phyloP scores from a whole-genome alignment of 2,113 vertebrate species.

The Pteronura brasiliensis region DNA sequence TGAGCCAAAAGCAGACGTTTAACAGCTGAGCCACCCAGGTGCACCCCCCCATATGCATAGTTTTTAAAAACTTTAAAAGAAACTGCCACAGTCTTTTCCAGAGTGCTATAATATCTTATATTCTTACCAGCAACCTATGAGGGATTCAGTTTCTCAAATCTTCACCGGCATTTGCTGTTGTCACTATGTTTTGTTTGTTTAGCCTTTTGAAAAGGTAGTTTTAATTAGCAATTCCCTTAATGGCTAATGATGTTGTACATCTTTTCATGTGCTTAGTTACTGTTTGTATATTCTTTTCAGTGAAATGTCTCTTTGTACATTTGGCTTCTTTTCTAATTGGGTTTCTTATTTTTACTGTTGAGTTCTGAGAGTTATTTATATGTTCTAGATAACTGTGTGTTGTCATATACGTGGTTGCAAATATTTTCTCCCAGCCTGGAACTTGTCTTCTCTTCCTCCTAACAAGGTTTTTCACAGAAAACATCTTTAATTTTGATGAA shows the following conservation, averaged over 20 bases:
- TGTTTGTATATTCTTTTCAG: constrained; percentile 29
- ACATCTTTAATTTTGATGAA: constrained; percentile 29
- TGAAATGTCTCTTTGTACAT: constrained; percentile 26
- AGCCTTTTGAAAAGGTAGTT: constrained; percentile 29
- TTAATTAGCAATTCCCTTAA: constrained; percentile 45
- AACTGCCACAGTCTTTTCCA: constrained; percentile 4
- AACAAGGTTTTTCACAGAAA: not conserved
- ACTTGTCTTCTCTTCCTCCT: constrained; percentile 12
- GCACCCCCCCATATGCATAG: not conserved
- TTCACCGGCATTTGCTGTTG: constrained; percentile 3
- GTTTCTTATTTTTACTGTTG: constrained; percentile 17
- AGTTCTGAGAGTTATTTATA: constrained; percentile 35
- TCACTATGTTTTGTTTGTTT: not conserved
- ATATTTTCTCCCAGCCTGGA: constrained; percentile 18
- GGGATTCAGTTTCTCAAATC: constrained; percentile 29
- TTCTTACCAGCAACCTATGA: not conserved
- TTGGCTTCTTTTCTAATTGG: constrained; percentile 42
- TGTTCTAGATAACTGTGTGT: not conserved
- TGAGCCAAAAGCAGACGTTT: not conserved
- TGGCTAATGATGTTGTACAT: constrained; percentile 19
- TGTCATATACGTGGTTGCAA: not conserved
- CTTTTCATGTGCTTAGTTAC: constrained; percentile 34
- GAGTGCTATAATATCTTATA: not conserved
- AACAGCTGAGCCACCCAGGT: not conserved
- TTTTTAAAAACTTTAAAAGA: constrained; percentile 55